Base-by-base conservation (phyloP, 2,888 invertebrate genomes). In the Caenorhabditis panamensis region DNA sequence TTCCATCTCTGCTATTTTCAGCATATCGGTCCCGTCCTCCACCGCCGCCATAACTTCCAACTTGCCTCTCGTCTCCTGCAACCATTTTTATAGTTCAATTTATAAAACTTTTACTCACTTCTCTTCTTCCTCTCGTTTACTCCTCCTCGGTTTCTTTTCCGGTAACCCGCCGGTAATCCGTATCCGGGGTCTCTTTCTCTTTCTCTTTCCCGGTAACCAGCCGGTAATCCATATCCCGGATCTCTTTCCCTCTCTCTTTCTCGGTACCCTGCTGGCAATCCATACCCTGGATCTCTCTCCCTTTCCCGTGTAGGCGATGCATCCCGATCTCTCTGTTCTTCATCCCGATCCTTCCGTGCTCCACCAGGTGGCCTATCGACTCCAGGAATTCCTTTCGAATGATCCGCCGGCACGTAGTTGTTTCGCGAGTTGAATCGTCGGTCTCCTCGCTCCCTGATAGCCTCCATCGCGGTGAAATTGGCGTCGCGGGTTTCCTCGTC, bases 311-410 rank as follows among this genome's bases (percentile, higher is more conserved):
- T 2, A 36, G 18, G n/a, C n/a, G n/a, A n/a, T n/a, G n/a, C n/a
- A n/a, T 28, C 56, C 22, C 59, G 11, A 22, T 26, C 8, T 54
- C 59, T n/a, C 20, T 37, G 6, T n/a, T n/a, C n/a, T n/a, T n/a
- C n/a, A n/a, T 59, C 54, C n/a, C n/a, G 3, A 26, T 28, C 26
- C 28, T 6, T 28, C n/a, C 41, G 3, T 26, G 18, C 54, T n/a
- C 24, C 16, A 20, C 18, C 54, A 2, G 72, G 76, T 9, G 76
- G 76, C 22, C 76, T 18, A 49, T 76, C 76, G 6, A 76, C 66
- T 37, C 76, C 76, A 1, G 76, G 76, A 63, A 77, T 77, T n/a
- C 77, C 77, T 49, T 51, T 16, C 51, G 69, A 69, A 64, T 77
- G 69, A 31, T 69, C 69, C 0, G 31, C 67, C 6, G 67, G 73